These are phyloP conservation scores for Ypsolopha sequella DNA, from an alignment of 2,888 invertebrate species.

Conservation along the genomic window DNA sequence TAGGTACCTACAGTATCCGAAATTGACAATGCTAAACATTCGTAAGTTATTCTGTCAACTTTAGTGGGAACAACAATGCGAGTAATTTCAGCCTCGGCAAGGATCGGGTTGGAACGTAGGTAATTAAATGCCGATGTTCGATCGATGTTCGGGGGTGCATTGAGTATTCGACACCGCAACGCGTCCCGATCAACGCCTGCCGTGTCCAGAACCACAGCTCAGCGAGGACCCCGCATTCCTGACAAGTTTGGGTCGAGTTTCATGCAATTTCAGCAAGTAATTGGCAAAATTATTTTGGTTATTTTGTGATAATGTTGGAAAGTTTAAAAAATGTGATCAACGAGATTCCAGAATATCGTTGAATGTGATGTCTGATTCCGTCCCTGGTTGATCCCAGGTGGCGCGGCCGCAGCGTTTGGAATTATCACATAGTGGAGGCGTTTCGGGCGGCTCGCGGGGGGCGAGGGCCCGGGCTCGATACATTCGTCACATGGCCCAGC, in stretches of 20 bases:
- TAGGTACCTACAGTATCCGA: slow-evolving; percentile 14
- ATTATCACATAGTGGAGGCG: slow-evolving; percentile 69
- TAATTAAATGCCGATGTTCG: slow-evolving; percentile 65
- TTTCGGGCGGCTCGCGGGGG: slow-evolving; percentile 12
- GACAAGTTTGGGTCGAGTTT: slow-evolving; percentile 6
- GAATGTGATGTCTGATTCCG: slow-evolving; percentile 31
- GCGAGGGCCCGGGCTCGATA: slow-evolving; percentile 40
- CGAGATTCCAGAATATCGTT: no score
- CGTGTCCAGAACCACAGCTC: background rate
- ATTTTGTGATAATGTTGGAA: no score
- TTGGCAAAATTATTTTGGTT: no score
- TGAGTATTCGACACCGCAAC: slow-evolving; percentile 41
- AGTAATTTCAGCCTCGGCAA: slow-evolving; percentile 37
- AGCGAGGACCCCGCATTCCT: slow-evolving; percentile 33
- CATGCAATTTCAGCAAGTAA: no score
- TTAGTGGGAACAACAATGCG: slow-evolving; percentile 46
- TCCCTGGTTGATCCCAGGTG: slow-evolving; percentile 66
- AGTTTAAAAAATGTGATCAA: no score
- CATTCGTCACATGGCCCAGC: slow-evolving; percentile 70
- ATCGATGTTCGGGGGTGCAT: slow-evolving; percentile 39
- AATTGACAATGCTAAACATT: slow-evolving; percentile 29
- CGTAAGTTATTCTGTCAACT: slow-evolving; percentile 45
- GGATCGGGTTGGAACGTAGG: slow-evolving; percentile 45
- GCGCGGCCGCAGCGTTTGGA: slow-evolving; percentile 72
- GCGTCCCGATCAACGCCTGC: slow-evolving; percentile 27